phyloP scores from a whole-genome alignment of 2,888 invertebrate genomes.

The Ashinkailepas kermadecensis region DNA sequence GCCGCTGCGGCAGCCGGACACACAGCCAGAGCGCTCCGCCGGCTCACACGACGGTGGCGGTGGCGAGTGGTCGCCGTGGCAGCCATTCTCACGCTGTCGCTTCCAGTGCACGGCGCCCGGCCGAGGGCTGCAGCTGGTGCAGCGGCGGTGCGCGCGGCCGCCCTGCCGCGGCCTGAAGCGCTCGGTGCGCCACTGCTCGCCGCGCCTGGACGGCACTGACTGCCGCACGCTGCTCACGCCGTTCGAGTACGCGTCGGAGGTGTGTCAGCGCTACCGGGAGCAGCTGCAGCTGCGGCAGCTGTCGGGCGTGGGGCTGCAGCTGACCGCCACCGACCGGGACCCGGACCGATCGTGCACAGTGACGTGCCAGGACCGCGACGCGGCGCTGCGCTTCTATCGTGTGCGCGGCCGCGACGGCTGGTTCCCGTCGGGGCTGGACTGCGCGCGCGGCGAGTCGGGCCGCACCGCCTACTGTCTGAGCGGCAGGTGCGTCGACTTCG shows the following conservation, averaged over 20 bases:
- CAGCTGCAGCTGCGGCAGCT: conserved; percentile 57
- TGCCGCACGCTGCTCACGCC: conserved; percentile 60
- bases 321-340: conserved; percentile 68
- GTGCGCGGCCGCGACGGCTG: conserved; percentile 77
- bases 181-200: conserved; percentile 65
- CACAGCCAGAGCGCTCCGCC: background rate
- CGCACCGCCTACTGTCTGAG: conserved; percentile 67
- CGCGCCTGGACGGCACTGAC: conserved; percentile 42
- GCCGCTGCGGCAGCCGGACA: background rate
- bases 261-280: conserved; percentile 68
- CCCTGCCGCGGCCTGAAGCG: conserved; percentile 38
- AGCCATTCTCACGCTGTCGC: conserved; percentile 60
- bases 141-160: conserved; percentile 36
- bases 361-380: conserved; percentile 71
- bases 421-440: conserved; percentile 76
- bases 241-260: conserved; percentile 66
- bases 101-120: conserved; percentile 58
- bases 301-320: conserved; percentile 75
- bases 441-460: conserved; percentile 53
- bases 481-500: conserved; percentile 55
- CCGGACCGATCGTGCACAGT: conserved; percentile 72
- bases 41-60: background rate
- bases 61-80: conserved; percentile 45
- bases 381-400: conserved; percentile 68
- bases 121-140: conserved; percentile 60